Evolutionary conservation across 2,113 vertebrate species (phyloP), one percentile per base, ranked within the genome.

Genomic region (Falcunculus frontatus): DNA sequence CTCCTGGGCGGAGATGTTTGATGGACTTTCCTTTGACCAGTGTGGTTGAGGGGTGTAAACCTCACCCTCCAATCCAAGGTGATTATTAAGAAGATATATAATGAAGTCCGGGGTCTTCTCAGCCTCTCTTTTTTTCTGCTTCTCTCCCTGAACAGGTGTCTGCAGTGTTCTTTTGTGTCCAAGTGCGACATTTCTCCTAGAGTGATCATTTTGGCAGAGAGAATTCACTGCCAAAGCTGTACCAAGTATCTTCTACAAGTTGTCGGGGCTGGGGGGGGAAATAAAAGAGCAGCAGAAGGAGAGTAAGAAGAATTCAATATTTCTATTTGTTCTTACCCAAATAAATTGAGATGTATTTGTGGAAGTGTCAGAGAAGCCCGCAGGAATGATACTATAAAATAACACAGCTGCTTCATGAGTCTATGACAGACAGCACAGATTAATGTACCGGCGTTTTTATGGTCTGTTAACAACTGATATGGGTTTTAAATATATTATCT

Each of bases 401-500:
- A 97, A 89, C 96, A 91, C 97, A 97, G 98, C 97, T 97, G 97
- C 96, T 98, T 90, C 30, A 77, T 41, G 96, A 91, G 96, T 46
- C 89, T 85, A 13, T 98, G 98, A 98, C 96, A 97, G 98, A 96
- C 98, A 97, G 97, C 89, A 64, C 59, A 96, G 98, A 98, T 98
- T 97, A 98, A 98, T 98, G 97, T 84, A 96, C 95, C 90, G 59
- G 97, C 95, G 41, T 97, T 97, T 98, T 98, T 98, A 98, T 96
- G 98, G 98, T 98, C 98, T 98, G 97, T 98, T 98, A 98, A 98
- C 97, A 97, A 96, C 96, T 97, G 98, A 98, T 98, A 98, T 86
- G 97, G 96, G 97, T 97, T 98, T 98, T 97, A 98, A 98, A 98
- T 98, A 97, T 98, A 98, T 98, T 98, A 97, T 98, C 98, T 98